Evolutionary conservation across 1,140 invertebrate species (phyloP).

Genomic region (Drosophila oshimai): DNA sequence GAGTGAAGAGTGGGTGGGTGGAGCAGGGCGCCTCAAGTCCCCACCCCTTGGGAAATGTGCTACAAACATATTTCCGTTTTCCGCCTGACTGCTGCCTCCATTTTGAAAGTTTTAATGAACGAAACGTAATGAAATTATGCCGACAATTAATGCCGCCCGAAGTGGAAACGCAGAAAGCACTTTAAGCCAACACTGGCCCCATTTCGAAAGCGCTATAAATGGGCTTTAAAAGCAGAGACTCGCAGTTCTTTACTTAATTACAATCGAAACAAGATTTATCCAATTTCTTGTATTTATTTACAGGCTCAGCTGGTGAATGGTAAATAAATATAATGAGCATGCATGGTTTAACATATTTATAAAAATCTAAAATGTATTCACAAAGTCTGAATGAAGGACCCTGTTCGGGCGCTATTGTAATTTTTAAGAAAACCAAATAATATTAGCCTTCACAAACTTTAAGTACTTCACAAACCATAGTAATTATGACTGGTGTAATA

Average conservation of each 20-base stretch:
- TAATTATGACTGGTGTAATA: background rate
- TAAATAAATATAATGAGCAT: no score
- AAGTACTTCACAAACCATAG: background rate
- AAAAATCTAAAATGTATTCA: background rate
- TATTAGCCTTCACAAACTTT: no score
- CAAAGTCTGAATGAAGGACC: background rate
- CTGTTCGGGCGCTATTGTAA: background rate
- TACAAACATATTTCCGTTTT: constrained; percentile 20
- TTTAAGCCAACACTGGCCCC: constrained; percentile 15
- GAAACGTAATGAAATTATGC: constrained; percentile 70
- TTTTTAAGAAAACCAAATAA: no score
- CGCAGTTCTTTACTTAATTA: no score
- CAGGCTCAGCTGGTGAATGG: no score
- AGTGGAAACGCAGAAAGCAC: constrained; percentile 13
- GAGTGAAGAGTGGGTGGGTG: background rate
- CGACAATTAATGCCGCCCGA: constrained; percentile 61
- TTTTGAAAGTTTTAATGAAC: constrained; percentile 74
- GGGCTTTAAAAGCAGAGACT: background rate
- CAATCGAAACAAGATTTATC: no score
- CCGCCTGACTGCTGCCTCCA: constrained; percentile 14
- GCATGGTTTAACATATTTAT: background rate
- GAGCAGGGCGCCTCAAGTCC: constrained; percentile 7
- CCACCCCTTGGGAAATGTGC: constrained; percentile 29
- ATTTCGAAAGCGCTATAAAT: no score
- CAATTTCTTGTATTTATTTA: no score